Evolutionary conservation across 1,140 invertebrate genomes (phyloP).

Genomic region (Trichogramma pretiosum): DNA sequence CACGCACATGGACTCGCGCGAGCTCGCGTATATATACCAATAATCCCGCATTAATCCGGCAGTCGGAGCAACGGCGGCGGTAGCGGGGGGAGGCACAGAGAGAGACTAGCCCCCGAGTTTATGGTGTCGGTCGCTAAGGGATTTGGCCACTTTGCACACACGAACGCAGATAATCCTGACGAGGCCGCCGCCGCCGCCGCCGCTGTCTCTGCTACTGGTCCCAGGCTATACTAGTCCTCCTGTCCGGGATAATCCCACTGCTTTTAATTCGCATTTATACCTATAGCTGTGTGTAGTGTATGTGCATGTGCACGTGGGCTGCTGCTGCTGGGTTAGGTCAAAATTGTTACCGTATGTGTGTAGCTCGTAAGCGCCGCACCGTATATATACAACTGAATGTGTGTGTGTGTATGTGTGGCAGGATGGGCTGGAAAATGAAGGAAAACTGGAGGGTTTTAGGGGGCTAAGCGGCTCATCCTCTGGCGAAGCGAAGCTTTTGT

Average conservation of each 20-base stretch:
- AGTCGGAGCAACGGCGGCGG: slow-evolving; percentile 6
- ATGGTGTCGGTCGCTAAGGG: slow-evolving; percentile 28
- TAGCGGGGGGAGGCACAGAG: background rate
- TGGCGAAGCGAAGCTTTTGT: slow-evolving; percentile 32
- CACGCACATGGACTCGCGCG: too few species aligned
- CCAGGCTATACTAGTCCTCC: slow-evolving; percentile 22
- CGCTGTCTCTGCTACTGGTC: too few species aligned
- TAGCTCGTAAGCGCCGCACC: too few species aligned
- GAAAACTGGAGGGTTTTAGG: slow-evolving; percentile 36
- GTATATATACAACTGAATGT: too few species aligned
- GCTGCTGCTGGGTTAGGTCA: too few species aligned
- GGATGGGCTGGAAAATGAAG: slow-evolving; percentile 10
- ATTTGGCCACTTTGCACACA: slow-evolving; percentile 30
- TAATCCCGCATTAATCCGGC: too few species aligned
- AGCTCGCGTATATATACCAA: too few species aligned
- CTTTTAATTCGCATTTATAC: slow-evolving; percentile 27
- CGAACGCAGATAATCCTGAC: slow-evolving; percentile 15
- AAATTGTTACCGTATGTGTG: too few species aligned
- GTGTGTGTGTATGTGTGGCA: slow-evolving; percentile 18
- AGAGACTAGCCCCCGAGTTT: slow-evolving; percentile 10
- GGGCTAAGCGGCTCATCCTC: slow-evolving; percentile 45
- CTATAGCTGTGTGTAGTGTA: slow-evolving; percentile 17
- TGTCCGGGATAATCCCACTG: slow-evolving; percentile 11
- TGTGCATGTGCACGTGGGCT: slow-evolving; percentile 14
- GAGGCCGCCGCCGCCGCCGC: too few species aligned